A percentile compares a stretch with the other conserved stretches of the same genome.
Evolutionary conservation across 2,888 invertebrate species (phyloP).

Genomic region (Rhogogaster chlorosoma): DNA sequence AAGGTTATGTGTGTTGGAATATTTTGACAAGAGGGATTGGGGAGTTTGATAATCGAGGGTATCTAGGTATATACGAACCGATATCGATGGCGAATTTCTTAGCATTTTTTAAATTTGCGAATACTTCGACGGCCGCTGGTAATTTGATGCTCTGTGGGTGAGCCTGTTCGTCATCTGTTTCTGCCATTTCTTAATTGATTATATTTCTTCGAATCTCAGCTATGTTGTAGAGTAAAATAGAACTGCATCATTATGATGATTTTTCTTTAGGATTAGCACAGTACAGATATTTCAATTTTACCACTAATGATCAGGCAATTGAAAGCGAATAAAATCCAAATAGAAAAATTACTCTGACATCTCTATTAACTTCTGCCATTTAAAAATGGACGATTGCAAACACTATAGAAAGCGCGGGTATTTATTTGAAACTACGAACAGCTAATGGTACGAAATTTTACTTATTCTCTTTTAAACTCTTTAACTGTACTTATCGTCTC

Average conservation of each 20-base stretch:
- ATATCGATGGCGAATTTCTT: constrained; percentile 85
- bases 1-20: neutral
- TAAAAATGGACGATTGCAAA: neutral
- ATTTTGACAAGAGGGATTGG: neutral
- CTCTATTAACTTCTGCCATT: neutral
- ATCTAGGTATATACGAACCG: constrained; percentile 76
- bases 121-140: constrained; percentile 80
- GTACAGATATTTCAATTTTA: neutral
- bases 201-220: neutral
- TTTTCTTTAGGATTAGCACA: neutral
- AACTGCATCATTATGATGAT: neutral
- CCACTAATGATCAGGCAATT: neutral
- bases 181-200: constrained; percentile 65
- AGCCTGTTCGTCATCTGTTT: constrained; percentile 66
- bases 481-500: too few species aligned
- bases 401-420: neutral
- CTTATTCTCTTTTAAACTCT: too few species aligned
- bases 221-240: neutral
- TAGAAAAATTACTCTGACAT: neutral
- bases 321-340: neutral
- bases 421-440: neutral
- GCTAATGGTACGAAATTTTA: neutral
- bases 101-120: constrained; percentile 83
- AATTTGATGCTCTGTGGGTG: constrained; percentile 79
- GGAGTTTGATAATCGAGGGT: neutral